These are phyloP conservation scores for Distichodus sexfasciatus DNA, from an alignment of 2,797 vertebrate species.

Conservation along the genomic window DNA sequence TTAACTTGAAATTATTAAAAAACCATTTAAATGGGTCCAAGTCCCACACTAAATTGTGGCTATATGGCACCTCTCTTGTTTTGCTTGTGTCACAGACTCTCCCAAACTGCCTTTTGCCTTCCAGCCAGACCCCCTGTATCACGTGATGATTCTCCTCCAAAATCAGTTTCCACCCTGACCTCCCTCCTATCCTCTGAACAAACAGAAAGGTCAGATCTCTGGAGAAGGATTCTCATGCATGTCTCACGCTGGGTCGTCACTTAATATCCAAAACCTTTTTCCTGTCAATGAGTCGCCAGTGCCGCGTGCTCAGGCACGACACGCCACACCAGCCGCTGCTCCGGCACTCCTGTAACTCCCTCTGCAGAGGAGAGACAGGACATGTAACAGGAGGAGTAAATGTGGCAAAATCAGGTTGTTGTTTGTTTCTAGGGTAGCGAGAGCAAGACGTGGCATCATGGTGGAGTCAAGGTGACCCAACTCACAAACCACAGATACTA, in stretches of 20 bases:
- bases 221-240: conserved; percentile 77
- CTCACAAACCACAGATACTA: too few relatives aligned
- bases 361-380: too few relatives aligned
- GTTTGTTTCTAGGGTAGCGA: too few relatives aligned
- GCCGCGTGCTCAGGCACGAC: conserved; percentile 21
- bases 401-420: too few relatives aligned
- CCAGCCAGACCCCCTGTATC: conserved; percentile 65
- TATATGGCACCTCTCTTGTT: too few relatives aligned
- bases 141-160: conserved; percentile 71
- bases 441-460: too few relatives aligned
- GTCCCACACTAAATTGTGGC: too few relatives aligned
- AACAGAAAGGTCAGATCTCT: conserved; percentile 82
- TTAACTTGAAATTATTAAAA: too few relatives aligned
- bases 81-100: not conserved
- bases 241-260: conserved; percentile 80
- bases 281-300: conserved; percentile 69
- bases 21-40: too few relatives aligned
- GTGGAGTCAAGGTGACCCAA: too few relatives aligned
- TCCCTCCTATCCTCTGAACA: conserved; percentile 64
- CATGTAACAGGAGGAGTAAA: too few relatives aligned
- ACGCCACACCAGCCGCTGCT: conserved; percentile 14
- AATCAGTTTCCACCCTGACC: conserved; percentile 64
- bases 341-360: not conserved
- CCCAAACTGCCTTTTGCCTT: conserved; percentile 54
- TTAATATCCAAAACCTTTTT: conserved; percentile 79